Conservation (phyloP, 2,797 vertebrate species). For the Diplodus sargus region DNA sequence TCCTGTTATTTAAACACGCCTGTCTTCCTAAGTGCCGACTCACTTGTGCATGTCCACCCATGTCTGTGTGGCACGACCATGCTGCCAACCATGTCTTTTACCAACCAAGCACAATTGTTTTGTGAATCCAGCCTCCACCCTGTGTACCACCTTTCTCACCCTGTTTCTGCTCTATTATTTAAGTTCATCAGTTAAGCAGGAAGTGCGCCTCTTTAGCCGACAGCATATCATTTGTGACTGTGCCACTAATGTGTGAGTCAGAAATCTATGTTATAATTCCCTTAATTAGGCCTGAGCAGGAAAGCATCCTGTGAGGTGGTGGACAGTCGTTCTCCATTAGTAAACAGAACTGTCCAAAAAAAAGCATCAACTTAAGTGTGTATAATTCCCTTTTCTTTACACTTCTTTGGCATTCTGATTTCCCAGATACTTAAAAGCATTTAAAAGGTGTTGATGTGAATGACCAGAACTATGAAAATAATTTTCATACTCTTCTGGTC, state of each 20-base stretch:
- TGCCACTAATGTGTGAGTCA: background rate
- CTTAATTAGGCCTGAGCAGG: background rate
- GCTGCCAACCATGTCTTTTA: slow-evolving; percentile 38
- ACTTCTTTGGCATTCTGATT: background rate
- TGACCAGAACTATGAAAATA: background rate
- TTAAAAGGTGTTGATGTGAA: background rate
- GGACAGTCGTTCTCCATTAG: background rate
- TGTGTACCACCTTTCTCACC: background rate
- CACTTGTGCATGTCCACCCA: slow-evolving; percentile 23
- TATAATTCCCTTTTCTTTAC: background rate
- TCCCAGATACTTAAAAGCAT: background rate
- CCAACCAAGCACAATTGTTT: slow-evolving; percentile 16
- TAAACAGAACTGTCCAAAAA: background rate
- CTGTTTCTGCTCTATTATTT: slow-evolving; percentile 2
- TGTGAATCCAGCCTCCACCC: background rate
- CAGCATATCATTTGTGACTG: slow-evolving; percentile 8
- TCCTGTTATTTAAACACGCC: slow-evolving; percentile 66
- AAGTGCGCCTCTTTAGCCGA: slow-evolving; percentile 38
- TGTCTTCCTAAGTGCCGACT: slow-evolving; percentile 59
- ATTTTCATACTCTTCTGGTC: background rate
- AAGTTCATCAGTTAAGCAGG: slow-evolving; percentile 30
- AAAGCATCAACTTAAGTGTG: background rate
- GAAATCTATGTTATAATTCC: background rate
- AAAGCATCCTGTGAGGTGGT: background rate
- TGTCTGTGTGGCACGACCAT: slow-evolving; percentile 7